Conservation (phyloP, 37 sponge, comb jelly and placozoan genomes). For the Cladorhizidae sp. region DNA sequence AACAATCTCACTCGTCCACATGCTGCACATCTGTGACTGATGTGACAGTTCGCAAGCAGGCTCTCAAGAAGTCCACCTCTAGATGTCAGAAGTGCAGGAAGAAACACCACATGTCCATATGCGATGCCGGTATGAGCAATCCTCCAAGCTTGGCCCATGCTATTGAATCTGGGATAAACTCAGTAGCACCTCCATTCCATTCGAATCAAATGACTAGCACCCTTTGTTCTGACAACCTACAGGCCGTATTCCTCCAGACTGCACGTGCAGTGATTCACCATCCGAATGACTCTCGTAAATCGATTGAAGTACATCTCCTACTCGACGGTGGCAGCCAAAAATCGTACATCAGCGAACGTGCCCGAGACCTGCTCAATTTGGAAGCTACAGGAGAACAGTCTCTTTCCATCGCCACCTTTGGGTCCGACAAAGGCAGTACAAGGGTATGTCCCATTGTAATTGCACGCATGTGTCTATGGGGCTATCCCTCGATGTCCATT, state of each 20-base stretch:
- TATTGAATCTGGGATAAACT: neutral
- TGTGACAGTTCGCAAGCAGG: slow-evolving; percentile 24
- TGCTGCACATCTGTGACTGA: slow-evolving; percentile 16
- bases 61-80: slow-evolving; percentile 28
- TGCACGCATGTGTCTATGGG: slow-evolving; percentile 23
- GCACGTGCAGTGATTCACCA: slow-evolving; percentile 9
- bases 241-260: too few relatives aligned
- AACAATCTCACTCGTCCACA: slow-evolving; percentile 34
- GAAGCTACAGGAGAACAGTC: slow-evolving; percentile 5
- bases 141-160: neutral
- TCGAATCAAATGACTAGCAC: slow-evolving; percentile 16
- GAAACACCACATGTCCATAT: slow-evolving; percentile 46
- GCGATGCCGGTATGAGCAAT: slow-evolving; percentile 16
- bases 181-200: neutral
- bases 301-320: slow-evolving; percentile 6
- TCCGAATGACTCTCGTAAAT: neutral
- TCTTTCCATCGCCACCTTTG: slow-evolving; percentile 1
- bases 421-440: neutral
- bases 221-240: too few relatives aligned
- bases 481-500: slow-evolving; percentile 12
- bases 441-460: slow-evolving; percentile 45
- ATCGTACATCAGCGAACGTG: slow-evolving; percentile 36
- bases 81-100: slow-evolving; percentile 11
- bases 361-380: slow-evolving; percentile 12
- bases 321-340: slow-evolving; percentile 53